A percentile compares a stretch with the other conserved stretches of the same genome.
Conservation (phyloP, 2,888 invertebrate species). For the Ischnura elegans region DNA sequence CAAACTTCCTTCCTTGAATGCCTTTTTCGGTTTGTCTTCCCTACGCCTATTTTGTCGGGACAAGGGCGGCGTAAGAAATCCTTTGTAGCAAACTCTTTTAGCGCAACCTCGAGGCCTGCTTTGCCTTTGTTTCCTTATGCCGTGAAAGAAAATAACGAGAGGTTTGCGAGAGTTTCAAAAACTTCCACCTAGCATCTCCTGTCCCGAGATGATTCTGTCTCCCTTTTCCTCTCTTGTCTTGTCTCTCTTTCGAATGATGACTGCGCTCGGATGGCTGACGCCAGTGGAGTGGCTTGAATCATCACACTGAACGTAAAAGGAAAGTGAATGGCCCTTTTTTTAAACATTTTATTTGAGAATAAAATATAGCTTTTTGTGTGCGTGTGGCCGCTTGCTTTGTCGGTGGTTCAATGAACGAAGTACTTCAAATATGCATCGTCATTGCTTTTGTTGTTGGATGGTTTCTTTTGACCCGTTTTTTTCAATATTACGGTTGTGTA, state of each 20-base stretch:
- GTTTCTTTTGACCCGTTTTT: background rate
- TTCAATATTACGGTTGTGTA: background rate
- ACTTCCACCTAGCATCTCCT: background rate
- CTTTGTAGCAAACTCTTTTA: background rate
- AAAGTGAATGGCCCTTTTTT: background rate
- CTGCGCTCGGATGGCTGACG: slow-evolving; percentile 59
- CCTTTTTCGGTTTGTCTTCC: background rate
- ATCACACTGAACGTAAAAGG: background rate
- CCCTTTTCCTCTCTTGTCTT: slow-evolving; percentile 10
- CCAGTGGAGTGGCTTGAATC: slow-evolving; percentile 8
- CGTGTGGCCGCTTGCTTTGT: slow-evolving; percentile 57
- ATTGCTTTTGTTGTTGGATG: slow-evolving; percentile 62
- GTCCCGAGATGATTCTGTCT: background rate
- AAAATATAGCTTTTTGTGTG: slow-evolving; percentile 53
- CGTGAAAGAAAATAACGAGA: background rate
- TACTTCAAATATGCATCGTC: slow-evolving; percentile 47
- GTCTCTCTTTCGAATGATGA: slow-evolving; percentile 24
- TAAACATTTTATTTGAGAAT: background rate
- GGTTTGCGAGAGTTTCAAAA: background rate
- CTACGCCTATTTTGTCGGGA: background rate
- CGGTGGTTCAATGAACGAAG: slow-evolving; percentile 34
- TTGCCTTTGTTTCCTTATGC: background rate
- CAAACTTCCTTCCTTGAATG: background rate
- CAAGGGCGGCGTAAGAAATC: background rate
- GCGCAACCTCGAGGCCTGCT: background rate